Conservation (phyloP, 2,888 invertebrate species). For the Drosophila pseudotalamancana region DNA sequence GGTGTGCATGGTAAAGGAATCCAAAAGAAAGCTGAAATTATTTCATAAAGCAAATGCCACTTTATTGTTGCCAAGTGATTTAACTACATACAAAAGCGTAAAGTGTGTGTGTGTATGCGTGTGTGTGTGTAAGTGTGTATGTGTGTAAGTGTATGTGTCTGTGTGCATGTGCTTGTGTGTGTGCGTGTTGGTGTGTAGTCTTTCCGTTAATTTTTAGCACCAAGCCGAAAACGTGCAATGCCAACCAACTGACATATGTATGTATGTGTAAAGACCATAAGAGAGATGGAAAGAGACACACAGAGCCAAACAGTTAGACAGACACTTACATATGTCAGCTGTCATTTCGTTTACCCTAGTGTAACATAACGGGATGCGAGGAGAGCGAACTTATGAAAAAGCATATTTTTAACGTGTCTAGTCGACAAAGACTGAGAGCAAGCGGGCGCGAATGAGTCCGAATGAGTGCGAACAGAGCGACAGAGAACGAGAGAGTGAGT, state of each 20-base stretch:
- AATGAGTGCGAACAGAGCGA: conserved; percentile 14
- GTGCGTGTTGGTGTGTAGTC: background rate
- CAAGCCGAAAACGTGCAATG: conserved; percentile 9
- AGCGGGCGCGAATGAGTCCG: background rate
- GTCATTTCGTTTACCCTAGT: conserved; percentile 71
- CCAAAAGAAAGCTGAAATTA: conserved; percentile 52
- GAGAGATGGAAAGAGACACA: conserved; percentile 6
- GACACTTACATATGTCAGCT: conserved; percentile 79
- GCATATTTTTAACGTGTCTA: conserved; percentile 62
- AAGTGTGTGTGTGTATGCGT: background rate
- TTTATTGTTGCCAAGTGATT: conserved; percentile 81
- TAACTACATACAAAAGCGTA: conserved; percentile 60
- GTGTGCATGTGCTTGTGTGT: too few species aligned
- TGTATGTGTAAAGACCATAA: background rate
- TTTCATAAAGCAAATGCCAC: conserved; percentile 68
- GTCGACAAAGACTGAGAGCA: conserved; percentile 33
- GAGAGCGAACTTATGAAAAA: conserved; percentile 49
- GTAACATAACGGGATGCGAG: conserved; percentile 9
- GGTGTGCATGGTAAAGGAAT: too few species aligned
- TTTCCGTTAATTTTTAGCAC: conserved; percentile 36
- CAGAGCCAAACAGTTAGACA: conserved; percentile 39
- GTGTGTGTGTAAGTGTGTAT: background rate
- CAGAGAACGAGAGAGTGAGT: background rate
- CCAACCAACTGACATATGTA: conserved; percentile 5
- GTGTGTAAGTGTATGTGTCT: background rate